phyloP scores from a whole-genome alignment of 2,113 vertebrate species.

The Channa argus region DNA sequence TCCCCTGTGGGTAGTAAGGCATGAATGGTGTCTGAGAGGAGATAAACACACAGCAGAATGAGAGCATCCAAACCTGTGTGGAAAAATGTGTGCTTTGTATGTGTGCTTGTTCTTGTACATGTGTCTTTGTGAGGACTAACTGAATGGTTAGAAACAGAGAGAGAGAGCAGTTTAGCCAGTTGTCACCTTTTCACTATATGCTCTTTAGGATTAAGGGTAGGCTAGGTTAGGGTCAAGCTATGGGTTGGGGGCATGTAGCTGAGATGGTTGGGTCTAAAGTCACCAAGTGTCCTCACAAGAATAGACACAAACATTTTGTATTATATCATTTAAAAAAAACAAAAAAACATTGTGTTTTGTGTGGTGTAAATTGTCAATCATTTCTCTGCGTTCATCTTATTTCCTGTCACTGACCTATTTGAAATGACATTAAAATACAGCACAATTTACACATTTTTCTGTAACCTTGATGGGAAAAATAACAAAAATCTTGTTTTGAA shows the following conservation, averaged over 20 bases:
- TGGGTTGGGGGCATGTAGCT: no score
- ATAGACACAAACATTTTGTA: no score
- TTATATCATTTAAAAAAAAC: no score
- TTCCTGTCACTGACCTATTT: neutral
- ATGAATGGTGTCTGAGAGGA: conserved; percentile 30
- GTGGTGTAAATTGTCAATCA: no score
- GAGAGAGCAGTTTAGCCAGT: neutral
- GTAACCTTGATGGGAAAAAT: no score
- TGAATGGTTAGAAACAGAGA: neutral
- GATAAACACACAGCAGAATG: conserved; percentile 33
- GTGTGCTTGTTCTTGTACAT: neutral
- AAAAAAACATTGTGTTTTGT: no score
- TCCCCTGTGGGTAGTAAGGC: conserved; percentile 37
- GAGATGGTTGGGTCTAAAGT: no score
- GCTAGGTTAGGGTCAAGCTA: neutral
- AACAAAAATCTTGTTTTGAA: no score
- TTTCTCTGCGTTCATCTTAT: no score
- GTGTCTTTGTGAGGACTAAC: neutral
- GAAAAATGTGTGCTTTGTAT: neutral
- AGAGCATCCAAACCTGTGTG: neutral
- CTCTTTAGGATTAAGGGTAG: neutral
- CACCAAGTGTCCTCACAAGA: no score
- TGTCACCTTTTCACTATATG: neutral
- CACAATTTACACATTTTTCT: neutral
- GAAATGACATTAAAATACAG: neutral